Evolutionary conservation across 2,888 invertebrate genomes (phyloP), one percentile per base, ranked within the genome.

Genomic region (Hyles lineata): DNA sequence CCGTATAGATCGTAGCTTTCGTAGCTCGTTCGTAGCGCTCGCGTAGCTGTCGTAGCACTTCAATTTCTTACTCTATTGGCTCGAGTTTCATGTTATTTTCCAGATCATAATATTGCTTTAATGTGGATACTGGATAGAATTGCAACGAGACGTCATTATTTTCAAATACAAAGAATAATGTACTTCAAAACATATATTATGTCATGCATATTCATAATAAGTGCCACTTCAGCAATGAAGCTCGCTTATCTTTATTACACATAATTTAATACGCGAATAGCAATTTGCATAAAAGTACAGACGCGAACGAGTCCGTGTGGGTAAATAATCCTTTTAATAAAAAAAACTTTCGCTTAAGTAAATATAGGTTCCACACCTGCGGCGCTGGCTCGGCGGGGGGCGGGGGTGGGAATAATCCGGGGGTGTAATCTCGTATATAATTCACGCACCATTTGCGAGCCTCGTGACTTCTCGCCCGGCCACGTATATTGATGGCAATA

Each of bases 381-480:
- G 81, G 77, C 75, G 72, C 71, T 52, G 55, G 29, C 61, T 61
- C 50, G 8, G 21, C n/a, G 23, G 23, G n/a, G 55, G n/a, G 63
- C 58, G 75, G 74, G 71, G 75, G 72, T 73, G 76, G 70, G 74
- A 80, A 80, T 85, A 82, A 85, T 82, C 80, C 80, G 78, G 71
- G 79, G 77, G 80, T 79, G 80, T 82, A 83, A 85, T 84, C 85
- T 89, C 83, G 76, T 90, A 83, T 87, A 89, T 89, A 87, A 90
- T 90, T 89, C 88, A 90, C 86, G 84, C 82, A 76, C 85, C 89
- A 90, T 90, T 89, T 88, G 85, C 85, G 78, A 80, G 76, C 79
- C 79, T 82, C 83, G 83, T 80, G 82, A 81, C 84, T 84, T 80
- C n/a, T 77, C 74, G 73, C 79, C 75, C 76, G 76, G 82, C 82